These are phyloP conservation scores for Adrianichthys oophorus DNA, from an alignment of 2,797 vertebrate species.

Conservation along the genomic window DNA sequence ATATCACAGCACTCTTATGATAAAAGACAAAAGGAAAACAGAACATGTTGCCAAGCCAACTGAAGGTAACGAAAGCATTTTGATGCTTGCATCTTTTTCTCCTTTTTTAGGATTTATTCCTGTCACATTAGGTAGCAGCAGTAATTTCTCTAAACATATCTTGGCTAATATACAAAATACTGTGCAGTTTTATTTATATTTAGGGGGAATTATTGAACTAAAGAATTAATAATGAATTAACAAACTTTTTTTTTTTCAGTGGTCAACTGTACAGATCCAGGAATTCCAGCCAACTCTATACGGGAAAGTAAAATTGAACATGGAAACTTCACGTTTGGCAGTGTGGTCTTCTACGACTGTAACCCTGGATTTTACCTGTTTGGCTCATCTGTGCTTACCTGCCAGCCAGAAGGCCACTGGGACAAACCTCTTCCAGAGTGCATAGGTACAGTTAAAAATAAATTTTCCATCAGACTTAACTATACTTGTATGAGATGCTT, in stretches of 20 bases:
- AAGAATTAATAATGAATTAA: constrained; percentile 27
- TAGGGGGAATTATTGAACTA: neutral
- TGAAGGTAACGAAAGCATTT: neutral
- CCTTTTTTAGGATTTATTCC: constrained; percentile 12
- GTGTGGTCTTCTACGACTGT: constrained; percentile 96
- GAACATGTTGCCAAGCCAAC: constrained; percentile 4
- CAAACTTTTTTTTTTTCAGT: constrained; percentile 69
- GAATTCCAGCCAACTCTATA: constrained; percentile 95
- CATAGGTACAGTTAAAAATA: constrained; percentile 82
- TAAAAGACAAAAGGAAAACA: constrained; percentile 4
- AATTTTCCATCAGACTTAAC: neutral
- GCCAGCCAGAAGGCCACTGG: constrained; percentile 94
- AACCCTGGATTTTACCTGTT: constrained; percentile 96
- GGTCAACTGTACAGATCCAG: constrained; percentile 97
- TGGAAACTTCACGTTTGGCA: constrained; percentile 95
- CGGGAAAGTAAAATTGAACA: constrained; percentile 98
- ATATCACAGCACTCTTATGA: constrained; percentile 12
- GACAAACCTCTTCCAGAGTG: constrained; percentile 97
- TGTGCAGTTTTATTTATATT: constrained; percentile 25
- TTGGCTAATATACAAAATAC: constrained; percentile 28
- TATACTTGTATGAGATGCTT: neutral
- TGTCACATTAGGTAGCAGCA: constrained; percentile 8
- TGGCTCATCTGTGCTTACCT: constrained; percentile 93
- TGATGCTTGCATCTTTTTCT: neutral
- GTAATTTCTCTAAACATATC: constrained; percentile 25